These are phyloP conservation scores for Oplegnathus fasciatus DNA, from an alignment of 2,113 vertebrate species.

Conservation along the genomic window DNA sequence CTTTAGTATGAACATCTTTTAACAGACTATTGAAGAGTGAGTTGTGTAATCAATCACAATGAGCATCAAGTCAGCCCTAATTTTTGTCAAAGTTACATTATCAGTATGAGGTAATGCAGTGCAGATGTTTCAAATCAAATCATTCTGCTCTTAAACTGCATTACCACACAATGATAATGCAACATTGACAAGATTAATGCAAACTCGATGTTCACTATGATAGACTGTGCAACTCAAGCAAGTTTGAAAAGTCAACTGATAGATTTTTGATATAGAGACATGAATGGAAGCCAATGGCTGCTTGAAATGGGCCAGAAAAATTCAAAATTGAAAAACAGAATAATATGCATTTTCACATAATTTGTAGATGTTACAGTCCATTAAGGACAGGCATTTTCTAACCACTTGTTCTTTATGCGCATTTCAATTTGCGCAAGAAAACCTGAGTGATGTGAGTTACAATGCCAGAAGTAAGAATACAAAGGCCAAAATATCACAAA, in stretches of 20 bases:
- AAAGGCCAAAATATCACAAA: no score
- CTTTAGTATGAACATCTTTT: conserved; percentile 3
- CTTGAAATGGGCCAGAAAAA: background rate
- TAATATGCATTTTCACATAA: no score
- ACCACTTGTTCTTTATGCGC: no score
- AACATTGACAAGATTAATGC: conserved; percentile 49
- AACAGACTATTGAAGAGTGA: conserved; percentile 5
- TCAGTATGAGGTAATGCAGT: conserved; percentile 61
- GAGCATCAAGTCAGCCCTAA: conserved; percentile 30
- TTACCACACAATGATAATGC: conserved; percentile 51
- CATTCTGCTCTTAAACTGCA: conserved; percentile 49
- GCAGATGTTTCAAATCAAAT: conserved; percentile 69
- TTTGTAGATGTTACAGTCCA: no score
- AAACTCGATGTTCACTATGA: conserved; percentile 37
- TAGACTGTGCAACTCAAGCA: conserved; percentile 14
- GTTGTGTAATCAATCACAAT: conserved; percentile 25
- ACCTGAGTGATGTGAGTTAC: background rate
- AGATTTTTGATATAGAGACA: background rate
- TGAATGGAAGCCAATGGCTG: conserved; percentile 2
- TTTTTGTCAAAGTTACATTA: conserved; percentile 48
- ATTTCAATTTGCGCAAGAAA: background rate
- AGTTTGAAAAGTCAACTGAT: conserved; percentile 17
- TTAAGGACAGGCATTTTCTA: no score
- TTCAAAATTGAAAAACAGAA: no score
- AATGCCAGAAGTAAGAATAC: no score